Percentiles rank a stretch among this genome's conserved stretches.
phyloP scores from a whole-genome alignment of 2,113 vertebrate species.

The Monopterus albus region DNA sequence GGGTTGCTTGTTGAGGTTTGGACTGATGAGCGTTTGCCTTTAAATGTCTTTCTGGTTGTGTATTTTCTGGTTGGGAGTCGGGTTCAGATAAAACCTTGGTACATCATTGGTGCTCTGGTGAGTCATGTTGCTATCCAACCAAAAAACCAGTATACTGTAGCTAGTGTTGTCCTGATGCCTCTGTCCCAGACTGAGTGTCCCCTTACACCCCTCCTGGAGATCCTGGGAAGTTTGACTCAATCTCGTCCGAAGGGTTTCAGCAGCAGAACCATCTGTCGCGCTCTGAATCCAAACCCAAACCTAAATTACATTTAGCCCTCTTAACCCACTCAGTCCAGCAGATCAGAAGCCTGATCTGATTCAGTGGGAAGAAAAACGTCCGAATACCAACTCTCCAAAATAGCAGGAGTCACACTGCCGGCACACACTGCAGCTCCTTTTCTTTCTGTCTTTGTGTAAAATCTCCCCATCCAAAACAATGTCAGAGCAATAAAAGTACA shows the following conservation, averaged over 20 bases:
- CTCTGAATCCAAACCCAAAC: constrained; percentile 6
- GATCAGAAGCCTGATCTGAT: background rate
- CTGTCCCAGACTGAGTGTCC: constrained; percentile 23
- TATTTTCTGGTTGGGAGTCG: constrained; percentile 4
- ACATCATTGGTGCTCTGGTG: constrained; percentile 34
- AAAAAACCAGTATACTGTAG: constrained; percentile 18
- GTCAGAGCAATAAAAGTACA: constrained; percentile 40
- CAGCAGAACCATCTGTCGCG: background rate
- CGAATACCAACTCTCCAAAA: constrained; percentile 45
- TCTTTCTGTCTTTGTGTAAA: constrained; percentile 37
- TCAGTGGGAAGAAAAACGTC: constrained; percentile 11
- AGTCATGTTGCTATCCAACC: constrained; percentile 48
- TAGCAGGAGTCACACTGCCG: constrained; percentile 9
- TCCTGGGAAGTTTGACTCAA: constrained; percentile 57
- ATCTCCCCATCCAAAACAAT: constrained; percentile 42
- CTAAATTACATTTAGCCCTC: constrained; percentile 30
- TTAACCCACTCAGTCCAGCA: constrained; percentile 10
- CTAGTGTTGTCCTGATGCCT: background rate
- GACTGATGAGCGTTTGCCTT: constrained; percentile 11
- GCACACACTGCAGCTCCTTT: constrained; percentile 26
- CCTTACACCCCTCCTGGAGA: constrained; percentile 8
- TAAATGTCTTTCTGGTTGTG: constrained; percentile 40
- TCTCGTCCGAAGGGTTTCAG: constrained; percentile 11
- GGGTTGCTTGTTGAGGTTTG: constrained; percentile 10
- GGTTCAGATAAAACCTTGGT: constrained; percentile 51